Evolutionary conservation across 2,113 vertebrate species (phyloP).

Genomic region (Esox niger): DNA sequence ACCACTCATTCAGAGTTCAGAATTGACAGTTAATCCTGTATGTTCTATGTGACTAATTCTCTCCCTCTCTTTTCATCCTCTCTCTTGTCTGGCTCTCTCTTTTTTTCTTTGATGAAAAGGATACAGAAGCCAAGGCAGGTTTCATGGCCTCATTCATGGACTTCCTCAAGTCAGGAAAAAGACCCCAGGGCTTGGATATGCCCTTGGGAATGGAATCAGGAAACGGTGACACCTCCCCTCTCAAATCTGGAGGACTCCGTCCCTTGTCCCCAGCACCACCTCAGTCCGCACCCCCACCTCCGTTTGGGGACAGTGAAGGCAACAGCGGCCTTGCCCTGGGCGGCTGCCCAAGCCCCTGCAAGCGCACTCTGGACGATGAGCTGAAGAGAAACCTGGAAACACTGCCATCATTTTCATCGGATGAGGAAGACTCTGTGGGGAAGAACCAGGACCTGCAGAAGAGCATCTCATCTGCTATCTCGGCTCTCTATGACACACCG

Average conservation of each 20-base stretch:
- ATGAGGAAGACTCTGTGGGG: conserved; percentile 90
- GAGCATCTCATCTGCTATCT: conserved; percentile 92
- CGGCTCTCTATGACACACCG: conserved; percentile 86
- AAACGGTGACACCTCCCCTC: conserved; percentile 66
- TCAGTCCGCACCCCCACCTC: conserved; percentile 53
- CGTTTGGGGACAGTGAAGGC: conserved; percentile 74
- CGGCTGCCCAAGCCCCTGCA: conserved; percentile 83
- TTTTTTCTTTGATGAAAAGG: conserved; percentile 76
- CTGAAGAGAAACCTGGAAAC: conserved; percentile 91
- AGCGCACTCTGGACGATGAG: conserved; percentile 83
- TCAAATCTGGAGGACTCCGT: conserved; percentile 68
- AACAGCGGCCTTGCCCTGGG: conserved; percentile 80
- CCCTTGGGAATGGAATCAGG: conserved; percentile 71
- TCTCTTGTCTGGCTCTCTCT: neutral
- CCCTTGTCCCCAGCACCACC: conserved; percentile 64
- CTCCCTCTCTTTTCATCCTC: neutral
- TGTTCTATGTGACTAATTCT: neutral
- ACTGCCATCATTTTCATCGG: conserved; percentile 87
- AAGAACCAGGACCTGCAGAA: conserved; percentile 95
- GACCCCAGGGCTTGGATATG: conserved; percentile 74
- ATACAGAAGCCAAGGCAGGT: conserved; percentile 86
- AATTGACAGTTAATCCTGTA: too few species aligned
- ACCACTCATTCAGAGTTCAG: too few species aligned
- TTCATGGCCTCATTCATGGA: conserved; percentile 93
- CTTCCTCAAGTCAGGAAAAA: conserved; percentile 89